These are phyloP conservation scores for Bugula neritina DNA, from an alignment of 2,888 invertebrate species.

Conservation along the genomic window DNA sequence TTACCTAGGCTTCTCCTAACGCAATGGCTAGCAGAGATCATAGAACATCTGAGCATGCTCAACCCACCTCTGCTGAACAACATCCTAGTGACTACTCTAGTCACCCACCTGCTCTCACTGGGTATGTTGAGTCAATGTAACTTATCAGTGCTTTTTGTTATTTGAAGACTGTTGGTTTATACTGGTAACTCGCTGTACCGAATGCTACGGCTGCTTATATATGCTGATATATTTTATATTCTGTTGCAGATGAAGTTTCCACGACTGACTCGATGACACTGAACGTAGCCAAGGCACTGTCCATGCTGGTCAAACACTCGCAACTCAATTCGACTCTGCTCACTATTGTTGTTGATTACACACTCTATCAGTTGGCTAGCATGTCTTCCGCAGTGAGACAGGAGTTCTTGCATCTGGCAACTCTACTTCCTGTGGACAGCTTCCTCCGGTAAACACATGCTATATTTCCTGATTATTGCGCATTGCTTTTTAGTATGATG, in stretches of 20 bases:
- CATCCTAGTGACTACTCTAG: slow-evolving; percentile 1
- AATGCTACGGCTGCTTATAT: too few relatives aligned
- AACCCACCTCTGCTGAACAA: slow-evolving; percentile 16
- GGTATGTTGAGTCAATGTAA: too few relatives aligned
- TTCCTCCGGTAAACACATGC: not conserved
- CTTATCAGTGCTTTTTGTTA: too few relatives aligned
- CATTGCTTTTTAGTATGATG: too few relatives aligned
- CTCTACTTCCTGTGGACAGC: slow-evolving; percentile 11
- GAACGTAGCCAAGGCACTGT: not conserved
- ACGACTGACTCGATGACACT: not conserved
- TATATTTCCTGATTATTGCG: too few relatives aligned
- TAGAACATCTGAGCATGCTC: not conserved
- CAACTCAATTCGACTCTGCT: not conserved
- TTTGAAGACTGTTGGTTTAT: too few relatives aligned
- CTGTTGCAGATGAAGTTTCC: not conserved
- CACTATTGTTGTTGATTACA: slow-evolving; percentile 5
- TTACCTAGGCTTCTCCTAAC: not conserved
- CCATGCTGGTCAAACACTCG: not conserved
- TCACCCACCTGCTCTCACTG: not conserved
- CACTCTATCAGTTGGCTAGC: slow-evolving; percentile 18
- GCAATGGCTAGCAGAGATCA: slow-evolving; percentile 5
- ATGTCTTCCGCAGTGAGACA: not conserved
- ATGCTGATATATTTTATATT: too few relatives aligned
- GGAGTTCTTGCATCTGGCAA: slow-evolving; percentile 7
- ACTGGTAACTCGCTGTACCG: too few relatives aligned